Evolutionary conservation across 2,888 invertebrate genomes (phyloP).

Genomic region (Beris chalybata): DNA sequence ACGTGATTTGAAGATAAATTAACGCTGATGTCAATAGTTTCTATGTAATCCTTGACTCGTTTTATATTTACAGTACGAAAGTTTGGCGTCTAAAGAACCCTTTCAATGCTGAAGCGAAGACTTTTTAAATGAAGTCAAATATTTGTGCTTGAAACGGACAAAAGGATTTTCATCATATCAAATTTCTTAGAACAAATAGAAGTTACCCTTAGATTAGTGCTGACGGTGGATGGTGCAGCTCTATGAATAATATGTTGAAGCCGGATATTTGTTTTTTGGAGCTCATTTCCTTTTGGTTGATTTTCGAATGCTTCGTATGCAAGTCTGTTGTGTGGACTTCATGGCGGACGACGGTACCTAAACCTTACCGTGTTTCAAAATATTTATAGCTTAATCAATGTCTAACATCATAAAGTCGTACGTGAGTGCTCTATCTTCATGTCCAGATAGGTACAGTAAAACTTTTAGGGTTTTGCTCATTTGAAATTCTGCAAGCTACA

Average conservation of each 20-base stretch:
- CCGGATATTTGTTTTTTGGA: constrained; percentile 28
- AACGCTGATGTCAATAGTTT: background rate
- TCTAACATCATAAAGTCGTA: no score
- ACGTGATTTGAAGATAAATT: background rate
- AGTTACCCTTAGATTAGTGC: background rate
- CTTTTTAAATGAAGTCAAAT: constrained; percentile 36
- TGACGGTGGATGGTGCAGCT: background rate
- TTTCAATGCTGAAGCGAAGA: background rate
- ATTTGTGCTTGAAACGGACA: constrained; percentile 34
- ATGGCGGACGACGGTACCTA: no score
- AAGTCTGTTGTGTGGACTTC: no score
- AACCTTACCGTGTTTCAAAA: no score
- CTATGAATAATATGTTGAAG: constrained; percentile 7
- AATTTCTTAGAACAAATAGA: constrained; percentile 37
- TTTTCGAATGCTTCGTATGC: background rate
- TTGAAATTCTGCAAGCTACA: no score
- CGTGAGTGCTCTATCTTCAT: no score
- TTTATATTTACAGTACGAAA: background rate
- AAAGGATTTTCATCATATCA: constrained; percentile 34
- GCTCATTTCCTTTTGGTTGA: constrained; percentile 14
- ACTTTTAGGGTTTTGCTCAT: no score
- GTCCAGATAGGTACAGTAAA: no score
- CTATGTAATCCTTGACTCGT: background rate
- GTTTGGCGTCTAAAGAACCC: background rate
- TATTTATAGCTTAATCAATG: no score